Conservation (phyloP, 2,113 vertebrate genomes). For the Bostrychus sinensis region DNA sequence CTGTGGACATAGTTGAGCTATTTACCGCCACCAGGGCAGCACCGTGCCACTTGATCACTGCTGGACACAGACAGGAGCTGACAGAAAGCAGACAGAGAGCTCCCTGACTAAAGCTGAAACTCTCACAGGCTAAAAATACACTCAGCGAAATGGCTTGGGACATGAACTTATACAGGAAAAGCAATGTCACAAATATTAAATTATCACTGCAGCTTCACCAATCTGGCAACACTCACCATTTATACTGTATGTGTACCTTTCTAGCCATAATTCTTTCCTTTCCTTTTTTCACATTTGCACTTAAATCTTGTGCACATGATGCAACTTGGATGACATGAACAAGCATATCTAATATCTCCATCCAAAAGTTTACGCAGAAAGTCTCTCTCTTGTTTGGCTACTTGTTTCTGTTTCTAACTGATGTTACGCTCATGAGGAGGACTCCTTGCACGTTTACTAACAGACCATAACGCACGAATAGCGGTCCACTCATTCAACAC, state of each 20-base stretch:
- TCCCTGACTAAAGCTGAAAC: constrained; percentile 29
- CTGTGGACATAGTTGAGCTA: constrained; percentile 19
- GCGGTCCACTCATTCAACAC: constrained; percentile 13
- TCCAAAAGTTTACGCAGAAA: not conserved
- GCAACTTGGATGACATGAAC: not conserved
- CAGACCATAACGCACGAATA: not conserved
- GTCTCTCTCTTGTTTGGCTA: too few species aligned
- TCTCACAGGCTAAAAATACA: constrained; percentile 56
- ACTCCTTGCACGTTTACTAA: not conserved
- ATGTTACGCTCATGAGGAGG: too few species aligned
- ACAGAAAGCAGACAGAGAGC: constrained; percentile 61
- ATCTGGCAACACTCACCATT: not conserved
- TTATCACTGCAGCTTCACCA: not conserved
- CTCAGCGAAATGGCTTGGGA: constrained; percentile 3
- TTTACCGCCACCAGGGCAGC: constrained; percentile 18
- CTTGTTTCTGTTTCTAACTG: too few species aligned
- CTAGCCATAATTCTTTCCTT: not conserved
- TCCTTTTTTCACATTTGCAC: not conserved
- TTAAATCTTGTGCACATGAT: not conserved
- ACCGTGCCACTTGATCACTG: constrained; percentile 32
- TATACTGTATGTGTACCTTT: not conserved
- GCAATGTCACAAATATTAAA: not conserved
- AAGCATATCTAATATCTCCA: not conserved
- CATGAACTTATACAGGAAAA: constrained; percentile 1
- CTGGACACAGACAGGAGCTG: constrained; percentile 40